Percentiles rank a stretch among this genome's conserved stretches.
Evolutionary conservation across 2,888 invertebrate species (phyloP).

Genomic region (Ormia ochracea): DNA sequence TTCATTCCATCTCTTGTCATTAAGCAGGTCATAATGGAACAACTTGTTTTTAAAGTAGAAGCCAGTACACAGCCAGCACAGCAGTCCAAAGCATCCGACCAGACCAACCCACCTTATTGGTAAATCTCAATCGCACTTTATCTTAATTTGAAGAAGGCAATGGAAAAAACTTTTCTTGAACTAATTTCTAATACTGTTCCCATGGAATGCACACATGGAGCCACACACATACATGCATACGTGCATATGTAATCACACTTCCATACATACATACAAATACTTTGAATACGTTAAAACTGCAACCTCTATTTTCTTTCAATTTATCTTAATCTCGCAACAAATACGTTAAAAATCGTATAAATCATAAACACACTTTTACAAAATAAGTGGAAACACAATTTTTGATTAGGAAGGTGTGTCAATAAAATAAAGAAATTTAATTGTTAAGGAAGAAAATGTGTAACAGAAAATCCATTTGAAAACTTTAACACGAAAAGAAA

Average conservation of each 20-base stretch:
- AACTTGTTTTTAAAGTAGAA: slow-evolving; percentile 31
- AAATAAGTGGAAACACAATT: slow-evolving; percentile 4
- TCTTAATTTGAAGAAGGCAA: slow-evolving; percentile 53
- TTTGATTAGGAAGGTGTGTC: slow-evolving; percentile 60
- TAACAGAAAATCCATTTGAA: slow-evolving; percentile 25
- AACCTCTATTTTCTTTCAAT: slow-evolving; percentile 44
- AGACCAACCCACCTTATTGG: slow-evolving; percentile 53
- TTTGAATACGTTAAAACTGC: not conserved
- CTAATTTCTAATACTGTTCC: slow-evolving; percentile 53
- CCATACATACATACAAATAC: too few relatives aligned
- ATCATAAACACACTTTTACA: slow-evolving; percentile 39
- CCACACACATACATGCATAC: not conserved
- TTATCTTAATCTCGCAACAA: slow-evolving; percentile 62
- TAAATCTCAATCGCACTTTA: slow-evolving; percentile 58
- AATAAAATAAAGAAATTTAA: slow-evolving; percentile 41
- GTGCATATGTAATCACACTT: too few relatives aligned
- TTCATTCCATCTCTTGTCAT: slow-evolving; percentile 22
- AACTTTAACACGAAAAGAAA: slow-evolving; percentile 26
- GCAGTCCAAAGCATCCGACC: not conserved
- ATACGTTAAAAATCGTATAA: slow-evolving; percentile 62
- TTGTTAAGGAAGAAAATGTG: not conserved
- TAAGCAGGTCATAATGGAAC: slow-evolving; percentile 53
- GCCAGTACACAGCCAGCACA: not conserved
- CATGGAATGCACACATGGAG: slow-evolving; percentile 11
- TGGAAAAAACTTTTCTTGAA: slow-evolving; percentile 37